phyloP scores from a whole-genome alignment of 2,797 vertebrate species.

The Austrolebias charrua region DNA sequence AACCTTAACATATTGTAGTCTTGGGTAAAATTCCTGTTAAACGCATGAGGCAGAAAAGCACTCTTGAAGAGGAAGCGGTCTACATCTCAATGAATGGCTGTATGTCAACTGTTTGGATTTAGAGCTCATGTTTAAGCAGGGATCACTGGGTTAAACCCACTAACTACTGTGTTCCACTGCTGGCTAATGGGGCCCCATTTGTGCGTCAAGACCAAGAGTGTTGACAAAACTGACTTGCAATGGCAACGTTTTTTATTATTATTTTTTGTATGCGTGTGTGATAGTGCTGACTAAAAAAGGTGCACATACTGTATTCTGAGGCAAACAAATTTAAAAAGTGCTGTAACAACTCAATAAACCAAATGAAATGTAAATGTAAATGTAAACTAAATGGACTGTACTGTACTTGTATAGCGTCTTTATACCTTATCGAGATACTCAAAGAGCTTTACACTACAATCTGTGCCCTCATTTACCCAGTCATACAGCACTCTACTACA shows the following conservation, averaged over 20 bases:
- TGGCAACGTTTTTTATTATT: not conserved
- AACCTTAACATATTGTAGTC: not conserved
- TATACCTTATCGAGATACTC: no score
- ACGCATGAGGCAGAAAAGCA: slow-evolving; percentile 11
- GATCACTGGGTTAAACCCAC: slow-evolving; percentile 68
- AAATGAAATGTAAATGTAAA: no score
- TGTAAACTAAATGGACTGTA: no score
- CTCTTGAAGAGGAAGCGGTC: slow-evolving; percentile 20
- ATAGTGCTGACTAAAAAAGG: not conserved
- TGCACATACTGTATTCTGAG: no score
- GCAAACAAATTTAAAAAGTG: no score
- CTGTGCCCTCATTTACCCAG: no score
- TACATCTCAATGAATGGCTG: slow-evolving; percentile 34
- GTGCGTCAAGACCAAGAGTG: slow-evolving; percentile 9
- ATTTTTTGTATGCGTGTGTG: no score
- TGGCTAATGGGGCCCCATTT: slow-evolving; percentile 47
- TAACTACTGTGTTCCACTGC: slow-evolving; percentile 52
- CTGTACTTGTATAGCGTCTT: no score
- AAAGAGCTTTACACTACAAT: no score
- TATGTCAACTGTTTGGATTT: slow-evolving; percentile 57
- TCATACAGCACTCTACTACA: no score
- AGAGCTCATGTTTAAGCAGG: slow-evolving; percentile 62
- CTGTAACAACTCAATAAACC: no score
- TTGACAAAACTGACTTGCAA: slow-evolving; percentile 10
- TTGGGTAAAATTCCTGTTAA: slow-evolving; percentile 6